These are phyloP conservation scores for Myopa tessellatipennis DNA, from an alignment of 2,888 invertebrate genomes.

Conservation along the genomic window DNA sequence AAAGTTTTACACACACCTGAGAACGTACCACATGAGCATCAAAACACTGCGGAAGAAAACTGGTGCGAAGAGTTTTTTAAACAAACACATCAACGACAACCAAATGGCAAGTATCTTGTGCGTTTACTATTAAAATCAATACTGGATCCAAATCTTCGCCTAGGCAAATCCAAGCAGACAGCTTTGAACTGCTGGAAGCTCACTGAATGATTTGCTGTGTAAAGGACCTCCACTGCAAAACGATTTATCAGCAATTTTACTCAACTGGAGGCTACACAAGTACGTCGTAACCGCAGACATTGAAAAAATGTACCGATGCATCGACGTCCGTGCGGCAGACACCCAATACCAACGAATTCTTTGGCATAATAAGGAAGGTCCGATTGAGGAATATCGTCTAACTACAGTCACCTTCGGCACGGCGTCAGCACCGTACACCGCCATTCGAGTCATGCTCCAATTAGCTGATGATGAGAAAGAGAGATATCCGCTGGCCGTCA, in stretches of 20 bases:
- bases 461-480: constrained; percentile 27
- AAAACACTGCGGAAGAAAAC: constrained; percentile 26
- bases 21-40: neutral
- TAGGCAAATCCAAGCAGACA: constrained; percentile 37
- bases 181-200: constrained; percentile 37
- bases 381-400: constrained; percentile 28
- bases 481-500: constrained; percentile 18
- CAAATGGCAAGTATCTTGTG: constrained; percentile 32
- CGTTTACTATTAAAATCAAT: constrained; percentile 25
- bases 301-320: constrained; percentile 33
- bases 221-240: constrained; percentile 21
- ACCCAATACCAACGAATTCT: constrained; percentile 37
- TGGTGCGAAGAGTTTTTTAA: constrained; percentile 39
- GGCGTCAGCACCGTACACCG: constrained; percentile 28
- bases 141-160: constrained; percentile 12
- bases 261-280: neutral
- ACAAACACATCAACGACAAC: neutral
- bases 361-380: constrained; percentile 14
- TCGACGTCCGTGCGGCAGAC: constrained; percentile 31
- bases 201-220: constrained; percentile 8
- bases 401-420: constrained; percentile 38
- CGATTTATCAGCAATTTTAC: neutral
- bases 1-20: neutral
- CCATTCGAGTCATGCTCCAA: constrained; percentile 1
- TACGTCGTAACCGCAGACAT: constrained; percentile 11